phyloP scores from a whole-genome alignment of 2,888 invertebrate species.

The Eupithecia tripunctaria region DNA sequence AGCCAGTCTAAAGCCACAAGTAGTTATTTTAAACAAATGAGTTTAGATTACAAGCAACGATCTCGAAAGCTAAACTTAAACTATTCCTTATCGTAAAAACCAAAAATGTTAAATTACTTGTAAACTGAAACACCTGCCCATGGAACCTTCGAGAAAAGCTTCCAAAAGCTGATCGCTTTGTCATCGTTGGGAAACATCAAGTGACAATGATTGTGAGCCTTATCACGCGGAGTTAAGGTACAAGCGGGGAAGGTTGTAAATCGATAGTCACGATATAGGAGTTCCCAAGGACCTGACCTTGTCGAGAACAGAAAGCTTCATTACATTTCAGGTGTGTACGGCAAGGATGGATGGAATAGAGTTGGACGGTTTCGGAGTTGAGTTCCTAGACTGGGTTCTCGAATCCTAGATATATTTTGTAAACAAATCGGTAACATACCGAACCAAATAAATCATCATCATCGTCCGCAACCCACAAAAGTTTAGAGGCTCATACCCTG shows the following conservation, averaged over 20 bases:
- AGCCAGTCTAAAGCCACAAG: no score
- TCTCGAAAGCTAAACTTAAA: no score
- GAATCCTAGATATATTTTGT: not conserved
- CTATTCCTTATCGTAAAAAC: no score
- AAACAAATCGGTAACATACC: not conserved
- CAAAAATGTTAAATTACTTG: no score
- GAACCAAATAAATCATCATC: no score
- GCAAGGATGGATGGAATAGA: conserved; percentile 1
- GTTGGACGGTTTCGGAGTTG: conserved; percentile 11
- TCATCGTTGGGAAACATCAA: conserved; percentile 16
- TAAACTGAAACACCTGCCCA: not conserved
- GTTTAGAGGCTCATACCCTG: no score
- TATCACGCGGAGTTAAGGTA: conserved; percentile 33
- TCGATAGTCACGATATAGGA: conserved; percentile 52
- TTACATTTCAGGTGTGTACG: conserved; percentile 26
- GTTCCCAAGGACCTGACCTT: conserved; percentile 50
- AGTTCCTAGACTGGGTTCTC: not conserved
- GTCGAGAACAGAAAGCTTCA: conserved; percentile 38
- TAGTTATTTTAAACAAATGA: no score
- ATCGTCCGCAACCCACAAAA: no score
- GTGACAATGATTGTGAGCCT: conserved; percentile 32
- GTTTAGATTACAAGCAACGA: no score
- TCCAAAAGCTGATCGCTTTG: conserved; percentile 15
- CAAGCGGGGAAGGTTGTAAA: conserved; percentile 41
- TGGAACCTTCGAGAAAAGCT: not conserved